A percentile compares a stretch with the other conserved stretches of the same genome.
These are phyloP conservation scores for Orthochromis malagaraziensis DNA, from an alignment of 2,113 vertebrate genomes.

Conservation along the genomic window DNA sequence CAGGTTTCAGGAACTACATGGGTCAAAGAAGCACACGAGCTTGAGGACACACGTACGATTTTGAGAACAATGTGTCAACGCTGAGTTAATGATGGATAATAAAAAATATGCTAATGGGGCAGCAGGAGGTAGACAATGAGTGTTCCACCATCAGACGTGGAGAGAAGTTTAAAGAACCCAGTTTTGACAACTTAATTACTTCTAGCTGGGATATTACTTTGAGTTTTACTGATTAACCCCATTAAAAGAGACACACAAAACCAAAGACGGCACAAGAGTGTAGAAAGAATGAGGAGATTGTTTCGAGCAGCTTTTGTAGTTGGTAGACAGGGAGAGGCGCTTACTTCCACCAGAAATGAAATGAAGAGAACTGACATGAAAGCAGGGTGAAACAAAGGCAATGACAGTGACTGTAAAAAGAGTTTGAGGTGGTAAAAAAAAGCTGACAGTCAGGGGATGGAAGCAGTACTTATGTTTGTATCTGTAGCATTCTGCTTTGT, in stretches of 20 bases:
- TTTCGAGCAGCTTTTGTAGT: slow-evolving; percentile 49
- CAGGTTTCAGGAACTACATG: neutral
- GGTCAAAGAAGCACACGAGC: neutral
- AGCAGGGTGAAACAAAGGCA: slow-evolving; percentile 39
- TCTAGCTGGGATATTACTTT: slow-evolving; percentile 58
- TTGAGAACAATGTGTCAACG: slow-evolving; percentile 30
- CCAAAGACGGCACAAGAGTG: neutral
- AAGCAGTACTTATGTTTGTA: slow-evolving; percentile 4
- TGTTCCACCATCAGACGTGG: slow-evolving; percentile 22
- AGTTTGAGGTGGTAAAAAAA: neutral
- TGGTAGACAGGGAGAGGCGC: slow-evolving; percentile 2
- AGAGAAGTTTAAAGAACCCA: slow-evolving; percentile 49
- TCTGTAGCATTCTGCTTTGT: slow-evolving; percentile 10
- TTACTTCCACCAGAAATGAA: slow-evolving; percentile 32
- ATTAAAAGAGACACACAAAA: slow-evolving; percentile 34
- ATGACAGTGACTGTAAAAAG: slow-evolving; percentile 38
- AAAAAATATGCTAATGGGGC: slow-evolving; percentile 59
- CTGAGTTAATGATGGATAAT: slow-evolving; percentile 50
- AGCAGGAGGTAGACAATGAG: slow-evolving; percentile 38
- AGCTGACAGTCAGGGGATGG: neutral
- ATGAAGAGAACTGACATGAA: slow-evolving; percentile 40
- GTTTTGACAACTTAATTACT: slow-evolving; percentile 71
- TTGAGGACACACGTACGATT: neutral
- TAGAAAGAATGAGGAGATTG: slow-evolving; percentile 36
- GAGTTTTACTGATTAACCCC: slow-evolving; percentile 60